These are phyloP conservation scores for Archilochus colubris DNA, from an alignment of 2,113 vertebrate species.

Conservation along the genomic window DNA sequence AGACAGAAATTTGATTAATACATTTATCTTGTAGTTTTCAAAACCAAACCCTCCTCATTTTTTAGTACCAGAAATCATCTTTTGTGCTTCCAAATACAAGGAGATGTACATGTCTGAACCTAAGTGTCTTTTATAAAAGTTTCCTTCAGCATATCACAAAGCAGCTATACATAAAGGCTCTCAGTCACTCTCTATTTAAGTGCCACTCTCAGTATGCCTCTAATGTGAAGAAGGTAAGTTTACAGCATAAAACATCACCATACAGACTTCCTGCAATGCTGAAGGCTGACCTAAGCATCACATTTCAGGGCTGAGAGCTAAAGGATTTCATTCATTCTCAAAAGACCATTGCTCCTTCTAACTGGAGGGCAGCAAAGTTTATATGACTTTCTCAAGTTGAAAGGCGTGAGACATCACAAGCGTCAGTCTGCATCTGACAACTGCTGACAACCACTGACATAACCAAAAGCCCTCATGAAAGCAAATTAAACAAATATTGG, in stretches of 20 bases:
- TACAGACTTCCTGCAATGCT: slow-evolving; percentile 33
- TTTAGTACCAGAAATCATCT: not conserved
- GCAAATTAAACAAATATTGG: slow-evolving; percentile 54
- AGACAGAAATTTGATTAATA: not conserved
- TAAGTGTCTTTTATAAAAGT: not conserved
- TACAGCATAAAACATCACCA: slow-evolving; percentile 44
- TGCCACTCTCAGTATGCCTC: slow-evolving; percentile 14
- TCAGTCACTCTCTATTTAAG: slow-evolving; percentile 38
- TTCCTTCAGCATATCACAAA: slow-evolving; percentile 14
- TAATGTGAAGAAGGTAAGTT: slow-evolving; percentile 39
- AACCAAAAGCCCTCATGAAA: slow-evolving; percentile 44
- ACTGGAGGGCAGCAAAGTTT: slow-evolving; percentile 47
- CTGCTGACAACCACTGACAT: slow-evolving; percentile 56
- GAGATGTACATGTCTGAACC: not conserved
- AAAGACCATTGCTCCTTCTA: not conserved
- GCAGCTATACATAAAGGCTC: not conserved
- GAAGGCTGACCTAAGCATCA: slow-evolving; percentile 47
- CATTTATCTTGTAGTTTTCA: not conserved
- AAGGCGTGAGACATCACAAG: slow-evolving; percentile 17
- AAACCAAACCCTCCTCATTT: not conserved
- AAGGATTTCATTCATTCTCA: slow-evolving; percentile 59
- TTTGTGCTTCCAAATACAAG: not conserved
- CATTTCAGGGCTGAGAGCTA: slow-evolving; percentile 40
- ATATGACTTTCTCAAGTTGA: slow-evolving; percentile 33
- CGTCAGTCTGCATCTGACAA: slow-evolving; percentile 49